Conservation (phyloP, 2,888 invertebrate species). For the Hyposoter dolosus region DNA sequence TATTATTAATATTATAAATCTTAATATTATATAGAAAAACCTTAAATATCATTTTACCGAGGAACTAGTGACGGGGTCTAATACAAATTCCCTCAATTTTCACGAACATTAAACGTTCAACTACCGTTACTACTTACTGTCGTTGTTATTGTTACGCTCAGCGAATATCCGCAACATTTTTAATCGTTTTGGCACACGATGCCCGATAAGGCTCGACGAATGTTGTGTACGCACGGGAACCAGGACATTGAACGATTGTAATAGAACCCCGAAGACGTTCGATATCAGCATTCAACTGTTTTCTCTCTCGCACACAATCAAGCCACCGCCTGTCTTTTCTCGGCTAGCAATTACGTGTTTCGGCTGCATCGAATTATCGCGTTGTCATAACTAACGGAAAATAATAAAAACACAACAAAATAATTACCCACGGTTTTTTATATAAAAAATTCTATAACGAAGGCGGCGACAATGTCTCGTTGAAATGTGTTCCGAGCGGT, state of each 20-base stretch:
- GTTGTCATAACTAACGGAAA: neutral
- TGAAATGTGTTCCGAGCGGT: neutral
- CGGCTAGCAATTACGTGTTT: neutral
- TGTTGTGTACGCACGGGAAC: slow-evolving; percentile 1
- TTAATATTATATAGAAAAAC: no score
- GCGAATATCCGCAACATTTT: slow-evolving; percentile 5
- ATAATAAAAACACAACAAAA: neutral
- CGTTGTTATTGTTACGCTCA: slow-evolving; percentile 1
- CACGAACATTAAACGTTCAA: neutral
- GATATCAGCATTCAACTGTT: neutral
- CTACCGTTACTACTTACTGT: neutral
- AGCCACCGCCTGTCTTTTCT: neutral
- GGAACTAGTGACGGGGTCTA: neutral
- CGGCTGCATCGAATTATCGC: neutral
- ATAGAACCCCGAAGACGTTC: slow-evolving; percentile 8
- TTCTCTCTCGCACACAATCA: neutral
- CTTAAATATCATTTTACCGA: neutral
- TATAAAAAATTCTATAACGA: neutral
- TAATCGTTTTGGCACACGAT: slow-evolving; percentile 22
- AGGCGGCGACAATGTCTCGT: neutral
- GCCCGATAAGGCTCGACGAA: slow-evolving; percentile 27
- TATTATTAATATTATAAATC: no score
- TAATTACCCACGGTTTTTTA: neutral
- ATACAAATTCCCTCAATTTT: neutral
- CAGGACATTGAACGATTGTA: slow-evolving; percentile 40